Conservation (phyloP, 2,797 vertebrate genomes). For the Limnodromus scolopaceus region DNA sequence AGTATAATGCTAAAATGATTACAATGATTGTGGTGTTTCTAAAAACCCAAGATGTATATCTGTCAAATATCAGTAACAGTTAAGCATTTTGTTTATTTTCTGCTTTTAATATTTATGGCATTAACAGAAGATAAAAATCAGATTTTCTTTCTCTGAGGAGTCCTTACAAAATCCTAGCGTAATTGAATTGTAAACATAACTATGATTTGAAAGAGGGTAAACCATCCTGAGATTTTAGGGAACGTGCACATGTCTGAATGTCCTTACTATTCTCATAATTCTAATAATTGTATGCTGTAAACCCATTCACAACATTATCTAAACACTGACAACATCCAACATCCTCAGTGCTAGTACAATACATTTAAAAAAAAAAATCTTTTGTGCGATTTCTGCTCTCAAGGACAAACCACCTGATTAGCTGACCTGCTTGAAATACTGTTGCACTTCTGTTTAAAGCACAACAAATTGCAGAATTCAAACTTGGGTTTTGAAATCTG, state of each 20-base stretch:
- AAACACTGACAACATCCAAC: background rate
- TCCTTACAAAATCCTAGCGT: too few species aligned
- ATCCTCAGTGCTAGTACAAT: background rate
- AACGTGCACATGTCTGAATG: slow-evolving; percentile 36
- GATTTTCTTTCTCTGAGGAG: background rate
- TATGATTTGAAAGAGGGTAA: slow-evolving; percentile 36
- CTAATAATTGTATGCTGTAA: background rate
- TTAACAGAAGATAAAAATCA: background rate
- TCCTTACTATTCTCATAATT: slow-evolving; percentile 35
- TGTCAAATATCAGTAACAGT: background rate
- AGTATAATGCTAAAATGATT: too few species aligned
- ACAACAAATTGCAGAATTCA: background rate
- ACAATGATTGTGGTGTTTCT: background rate
- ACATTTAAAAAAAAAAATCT: background rate
- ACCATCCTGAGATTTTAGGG: slow-evolving; percentile 26
- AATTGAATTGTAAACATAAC: slow-evolving; percentile 42
- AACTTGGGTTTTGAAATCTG: background rate
- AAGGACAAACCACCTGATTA: slow-evolving; percentile 24
- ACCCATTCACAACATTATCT: background rate
- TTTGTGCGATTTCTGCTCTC: background rate
- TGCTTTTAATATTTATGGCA: background rate
- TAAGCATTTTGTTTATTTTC: background rate
- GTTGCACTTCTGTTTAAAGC: background rate
- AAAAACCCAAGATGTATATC: background rate
- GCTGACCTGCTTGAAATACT: background rate